Percentiles rank a stretch among this genome's conserved stretches.
phyloP scores from a whole-genome alignment of 2,888 invertebrate genomes.

The Thyatira batis region DNA sequence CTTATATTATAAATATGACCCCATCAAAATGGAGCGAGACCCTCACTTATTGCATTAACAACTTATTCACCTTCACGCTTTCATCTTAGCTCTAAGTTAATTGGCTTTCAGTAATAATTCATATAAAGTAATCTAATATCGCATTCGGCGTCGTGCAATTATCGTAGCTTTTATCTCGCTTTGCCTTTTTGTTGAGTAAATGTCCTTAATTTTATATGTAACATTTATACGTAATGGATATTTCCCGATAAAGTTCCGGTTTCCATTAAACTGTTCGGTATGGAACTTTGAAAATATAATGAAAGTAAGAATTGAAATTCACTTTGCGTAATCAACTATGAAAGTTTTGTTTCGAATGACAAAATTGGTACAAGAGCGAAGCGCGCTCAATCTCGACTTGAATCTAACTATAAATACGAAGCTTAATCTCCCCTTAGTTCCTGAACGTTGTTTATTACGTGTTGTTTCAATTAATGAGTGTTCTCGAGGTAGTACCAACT shows the following conservation, averaged over 20 bases:
- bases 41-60: slow-evolving; percentile 49
- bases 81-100: slow-evolving; percentile 41
- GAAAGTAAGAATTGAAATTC: too few species aligned
- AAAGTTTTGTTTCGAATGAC: background rate
- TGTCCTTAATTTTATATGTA: background rate
- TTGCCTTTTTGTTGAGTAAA: background rate
- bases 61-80: slow-evolving; percentile 49
- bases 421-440: background rate
- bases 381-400: background rate
- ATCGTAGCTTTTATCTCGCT: background rate
- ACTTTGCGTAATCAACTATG: too few species aligned
- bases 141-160: background rate
- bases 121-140: slow-evolving; percentile 5
- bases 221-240: too few species aligned
- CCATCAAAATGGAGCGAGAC: background rate
- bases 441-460: background rate
- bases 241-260: too few species aligned
- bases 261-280: background rate
- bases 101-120: slow-evolving; percentile 17
- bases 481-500: background rate
- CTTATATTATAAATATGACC: background rate
- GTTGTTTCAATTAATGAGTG: background rate
- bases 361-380: background rate
- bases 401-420: background rate
- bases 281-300: too few species aligned